These are phyloP conservation scores for Apis laboriosa DNA, from an alignment of 1,140 invertebrate genomes.

Conservation along the genomic window DNA sequence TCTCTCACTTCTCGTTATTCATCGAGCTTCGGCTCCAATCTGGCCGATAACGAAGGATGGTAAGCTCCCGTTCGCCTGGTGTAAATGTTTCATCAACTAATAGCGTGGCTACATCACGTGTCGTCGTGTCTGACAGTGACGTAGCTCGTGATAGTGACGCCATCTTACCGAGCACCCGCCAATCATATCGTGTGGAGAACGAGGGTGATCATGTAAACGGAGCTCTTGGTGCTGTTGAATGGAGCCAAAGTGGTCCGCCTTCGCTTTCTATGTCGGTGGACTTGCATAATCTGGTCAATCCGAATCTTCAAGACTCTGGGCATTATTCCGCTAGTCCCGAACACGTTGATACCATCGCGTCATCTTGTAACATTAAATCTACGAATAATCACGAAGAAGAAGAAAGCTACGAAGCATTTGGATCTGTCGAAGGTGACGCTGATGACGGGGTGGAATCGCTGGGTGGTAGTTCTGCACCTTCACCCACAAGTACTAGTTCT, in stretches of 20 bases:
- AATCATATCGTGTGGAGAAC: conserved; percentile 23
- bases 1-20: not conserved
- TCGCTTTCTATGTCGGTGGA: conserved; percentile 69
- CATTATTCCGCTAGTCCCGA: conserved; percentile 61
- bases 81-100: conserved; percentile 57
- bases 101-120: conserved; percentile 46
- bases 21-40: conserved; percentile 25
- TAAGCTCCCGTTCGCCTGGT: conserved; percentile 73
- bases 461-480: conserved; percentile 75
- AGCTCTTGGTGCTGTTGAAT: conserved; percentile 55
- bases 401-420: conserved; percentile 77
- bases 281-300: conserved; percentile 61
- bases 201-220: conserved; percentile 48
- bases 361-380: conserved; percentile 36
- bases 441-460: conserved; percentile 70
- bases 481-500: conserved; percentile 72
- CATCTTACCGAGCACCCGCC: conserved; percentile 44
- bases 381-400: conserved; percentile 66
- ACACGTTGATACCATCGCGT: conserved; percentile 5
- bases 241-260: conserved; percentile 69
- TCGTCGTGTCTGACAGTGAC: conserved; percentile 53
- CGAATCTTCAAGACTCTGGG: conserved; percentile 59
- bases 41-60: conserved; percentile 71
- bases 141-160: conserved; percentile 43
- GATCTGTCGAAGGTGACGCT: conserved; percentile 70